Evolutionary conservation across 2,797 vertebrate species (phyloP).

Genomic region (Sebastes hopkinsi): DNA sequence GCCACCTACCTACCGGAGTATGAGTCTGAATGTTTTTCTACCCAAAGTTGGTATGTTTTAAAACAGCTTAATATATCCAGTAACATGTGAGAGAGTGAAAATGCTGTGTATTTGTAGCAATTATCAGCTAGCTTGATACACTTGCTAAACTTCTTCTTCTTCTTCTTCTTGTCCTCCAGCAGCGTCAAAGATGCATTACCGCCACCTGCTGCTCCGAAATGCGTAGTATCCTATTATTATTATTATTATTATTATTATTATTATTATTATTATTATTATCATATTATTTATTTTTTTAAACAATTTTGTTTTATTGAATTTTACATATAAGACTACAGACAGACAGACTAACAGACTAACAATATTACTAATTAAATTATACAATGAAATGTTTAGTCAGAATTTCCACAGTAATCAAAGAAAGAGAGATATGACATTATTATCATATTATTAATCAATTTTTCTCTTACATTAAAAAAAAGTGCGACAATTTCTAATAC

Average conservation of each 20-base stretch:
- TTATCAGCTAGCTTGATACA: neutral
- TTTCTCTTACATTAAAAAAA: neutral
- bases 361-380: too few species aligned
- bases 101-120: neutral
- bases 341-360: too few species aligned
- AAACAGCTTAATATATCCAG: accelerated
- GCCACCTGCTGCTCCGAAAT: neutral
- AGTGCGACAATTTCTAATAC: too few species aligned
- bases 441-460: neutral
- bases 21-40: neutral
- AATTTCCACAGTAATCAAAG: too few species aligned
- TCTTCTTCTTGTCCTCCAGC: neutral
- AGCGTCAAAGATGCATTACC: neutral
- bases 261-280: too few species aligned
- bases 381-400: too few species aligned
- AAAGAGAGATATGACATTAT: too few species aligned
- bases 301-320: too few species aligned
- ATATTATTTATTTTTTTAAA: too few species aligned
- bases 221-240: neutral
- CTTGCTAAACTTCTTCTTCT: neutral
- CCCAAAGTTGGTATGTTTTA: neutral
- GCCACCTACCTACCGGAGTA: slow-evolving; percentile 28
- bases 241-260: neutral
- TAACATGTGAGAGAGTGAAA: accelerated
- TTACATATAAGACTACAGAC: too few species aligned